These are phyloP conservation scores for Myotis brandtii DNA, from an alignment of 2,113 vertebrate species.

Conservation along the genomic window DNA sequence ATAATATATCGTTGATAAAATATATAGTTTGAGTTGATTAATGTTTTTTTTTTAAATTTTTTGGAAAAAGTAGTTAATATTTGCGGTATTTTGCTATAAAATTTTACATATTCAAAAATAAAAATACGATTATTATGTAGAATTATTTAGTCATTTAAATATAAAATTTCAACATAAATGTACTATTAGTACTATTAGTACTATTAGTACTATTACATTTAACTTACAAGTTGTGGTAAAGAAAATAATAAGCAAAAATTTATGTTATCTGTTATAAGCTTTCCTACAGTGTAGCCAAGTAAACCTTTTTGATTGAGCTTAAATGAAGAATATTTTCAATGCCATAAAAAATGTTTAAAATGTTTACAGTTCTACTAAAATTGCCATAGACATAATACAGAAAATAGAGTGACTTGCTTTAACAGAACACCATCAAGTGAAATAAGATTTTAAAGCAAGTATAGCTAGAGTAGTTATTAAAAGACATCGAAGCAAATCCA, in stretches of 20 bases:
- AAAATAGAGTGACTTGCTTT: slow-evolving; percentile 67
- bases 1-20: neutral
- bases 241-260: neutral
- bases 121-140: neutral
- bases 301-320: slow-evolving; percentile 36
- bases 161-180: neutral
- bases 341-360: slow-evolving; percentile 60
- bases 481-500: slow-evolving; percentile 79
- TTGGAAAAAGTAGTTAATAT: neutral
- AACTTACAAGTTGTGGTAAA: neutral
- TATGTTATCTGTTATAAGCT: neutral
- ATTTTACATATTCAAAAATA: neutral
- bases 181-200: neutral
- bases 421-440: slow-evolving; percentile 65
- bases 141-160: slow-evolving; percentile 22
- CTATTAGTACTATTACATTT: neutral
- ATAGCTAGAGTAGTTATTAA: slow-evolving; percentile 75
- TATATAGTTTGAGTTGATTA: neutral
- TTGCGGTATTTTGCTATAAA: neutral
- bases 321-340: slow-evolving; percentile 53
- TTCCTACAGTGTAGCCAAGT: neutral
- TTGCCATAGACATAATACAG: slow-evolving; percentile 67
- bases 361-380: slow-evolving; percentile 68
- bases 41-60: neutral
- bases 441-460: slow-evolving; percentile 65